phyloP scores from a whole-genome alignment of 1,140 invertebrate species.

The Papilio helenus region DNA sequence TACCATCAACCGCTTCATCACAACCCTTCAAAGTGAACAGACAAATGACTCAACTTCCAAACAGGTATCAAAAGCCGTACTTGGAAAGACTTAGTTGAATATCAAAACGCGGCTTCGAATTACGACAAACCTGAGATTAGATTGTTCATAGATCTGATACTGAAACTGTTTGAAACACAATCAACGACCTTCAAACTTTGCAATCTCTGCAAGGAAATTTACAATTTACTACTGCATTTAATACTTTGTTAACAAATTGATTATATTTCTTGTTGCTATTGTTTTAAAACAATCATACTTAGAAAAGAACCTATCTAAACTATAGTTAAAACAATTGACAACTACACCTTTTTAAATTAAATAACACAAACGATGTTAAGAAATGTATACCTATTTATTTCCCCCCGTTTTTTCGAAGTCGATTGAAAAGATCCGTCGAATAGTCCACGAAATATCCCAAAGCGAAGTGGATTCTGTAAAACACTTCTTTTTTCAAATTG shows the following conservation, averaged over 20 bases:
- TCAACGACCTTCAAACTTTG: background rate
- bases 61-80: slow-evolving; percentile 30
- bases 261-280: background rate
- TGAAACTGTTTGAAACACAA: slow-evolving; percentile 10
- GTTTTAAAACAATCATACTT: too few relatives aligned
- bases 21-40: slow-evolving; percentile 10
- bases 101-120: slow-evolving; percentile 7
- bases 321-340: too few relatives aligned
- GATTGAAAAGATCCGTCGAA: background rate
- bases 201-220: background rate
- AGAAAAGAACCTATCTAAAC: too few relatives aligned
- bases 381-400: background rate
- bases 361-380: background rate
- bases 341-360: background rate
- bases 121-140: background rate
- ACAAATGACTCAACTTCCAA: slow-evolving; percentile 30
- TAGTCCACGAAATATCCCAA: background rate
- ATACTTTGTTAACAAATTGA: too few relatives aligned
- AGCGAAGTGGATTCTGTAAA: slow-evolving; percentile 1
- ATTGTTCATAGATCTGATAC: slow-evolving; percentile 7
- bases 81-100: background rate
- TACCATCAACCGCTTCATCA: slow-evolving; percentile 2
- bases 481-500: slow-evolving; percentile 25
- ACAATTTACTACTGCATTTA: background rate
- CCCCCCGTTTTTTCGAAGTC: background rate